These are phyloP conservation scores for Xenus cinereus DNA, from an alignment of 2,113 vertebrate species.

Conservation along the genomic window DNA sequence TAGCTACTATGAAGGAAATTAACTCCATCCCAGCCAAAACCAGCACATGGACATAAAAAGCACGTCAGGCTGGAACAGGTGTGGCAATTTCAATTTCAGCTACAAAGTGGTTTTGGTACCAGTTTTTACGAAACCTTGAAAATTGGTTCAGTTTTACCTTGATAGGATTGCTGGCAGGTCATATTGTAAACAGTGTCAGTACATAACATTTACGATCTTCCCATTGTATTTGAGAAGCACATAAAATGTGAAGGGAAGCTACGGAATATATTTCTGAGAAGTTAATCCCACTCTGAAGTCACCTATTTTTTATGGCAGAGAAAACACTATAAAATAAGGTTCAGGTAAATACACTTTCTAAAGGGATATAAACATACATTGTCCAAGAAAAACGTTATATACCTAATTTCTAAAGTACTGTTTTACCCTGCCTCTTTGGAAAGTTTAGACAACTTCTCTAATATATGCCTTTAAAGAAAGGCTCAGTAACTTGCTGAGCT, in stretches of 20 bases:
- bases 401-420: neutral
- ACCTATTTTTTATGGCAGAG: neutral
- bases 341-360: neutral
- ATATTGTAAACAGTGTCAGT: neutral
- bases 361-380: neutral
- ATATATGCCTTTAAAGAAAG: neutral
- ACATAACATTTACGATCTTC: neutral
- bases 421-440: neutral
- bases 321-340: neutral
- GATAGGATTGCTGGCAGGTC: neutral
- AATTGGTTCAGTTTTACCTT: neutral
- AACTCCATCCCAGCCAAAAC: neutral
- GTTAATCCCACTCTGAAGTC: neutral
- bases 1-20: neutral
- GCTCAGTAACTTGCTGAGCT: neutral
- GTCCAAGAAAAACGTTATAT: neutral
- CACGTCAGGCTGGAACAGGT: neutral
- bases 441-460: neutral
- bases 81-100: neutral
- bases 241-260: neutral
- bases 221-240: neutral
- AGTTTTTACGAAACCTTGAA: conserved; percentile 1
- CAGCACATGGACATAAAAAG: neutral
- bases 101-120: neutral
- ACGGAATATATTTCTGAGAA: neutral